Evolutionary conservation across 35 echinoderm and acorn worm species (phyloP), one percentile per base, ranked within the genome.

Genomic region (Apostichopus californicus): DNA sequence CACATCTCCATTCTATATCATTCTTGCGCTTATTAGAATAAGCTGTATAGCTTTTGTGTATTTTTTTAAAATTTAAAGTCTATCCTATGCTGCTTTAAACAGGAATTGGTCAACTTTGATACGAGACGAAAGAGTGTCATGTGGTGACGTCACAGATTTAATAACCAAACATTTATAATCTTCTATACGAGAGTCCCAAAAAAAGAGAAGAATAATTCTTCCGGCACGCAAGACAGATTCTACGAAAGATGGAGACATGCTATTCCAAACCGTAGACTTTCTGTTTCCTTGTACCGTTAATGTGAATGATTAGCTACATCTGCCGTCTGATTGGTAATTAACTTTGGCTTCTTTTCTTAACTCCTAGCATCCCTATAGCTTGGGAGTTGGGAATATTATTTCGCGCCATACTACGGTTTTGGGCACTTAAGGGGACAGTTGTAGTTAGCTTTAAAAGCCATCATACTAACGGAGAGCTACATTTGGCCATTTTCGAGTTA

Each of bases 371-470:
- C n/a, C 71, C 71, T 18, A n/a, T 46, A 46, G 71, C 71, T 75
- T 75, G 71, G 71, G 71, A 75, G 71, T 75, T 75, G 71, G 71
- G 71, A 75, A 75, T 75, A 75, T 75, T 75, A 75, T 75, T 75
- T n/a, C 71, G 15, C 71, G 14, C 71, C 71, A 22, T n/a, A 22
- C 71, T 75, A 75, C 71, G 71, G 71, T 18, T 75, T 68, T 75
- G 71, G 71, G 71, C 71, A 75, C 71, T 75, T 75, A 75, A 75
- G 71, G 71, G 71, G 71, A 75, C 71, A 75, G 71, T 18, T 75
- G 17, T 22, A 75, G 71, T 75, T 75, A 75, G 71, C 71, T 75
- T 14, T 75, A 75, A 75, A 75, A 75, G 17, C 17, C 71, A 75
- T 75, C 34, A 46, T 46, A 46, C 71, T 75, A 18, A 75, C 71